Conservation (phyloP, 2,888 invertebrate species). For the Phortica magna region DNA sequence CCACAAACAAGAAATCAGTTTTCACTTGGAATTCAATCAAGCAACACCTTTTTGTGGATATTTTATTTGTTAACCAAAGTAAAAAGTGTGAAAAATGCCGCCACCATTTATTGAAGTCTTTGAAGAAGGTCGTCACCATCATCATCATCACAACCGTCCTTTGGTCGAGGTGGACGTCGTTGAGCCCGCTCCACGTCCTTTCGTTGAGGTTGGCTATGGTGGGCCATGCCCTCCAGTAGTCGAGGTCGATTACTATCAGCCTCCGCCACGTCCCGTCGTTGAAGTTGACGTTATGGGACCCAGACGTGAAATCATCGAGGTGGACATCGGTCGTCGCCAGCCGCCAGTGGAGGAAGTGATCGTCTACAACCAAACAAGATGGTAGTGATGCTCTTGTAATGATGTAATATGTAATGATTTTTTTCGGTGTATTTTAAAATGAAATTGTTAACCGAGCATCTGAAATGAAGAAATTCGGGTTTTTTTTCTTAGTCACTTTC, state of each 20-base stretch:
- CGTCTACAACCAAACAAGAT: constrained; percentile 51
- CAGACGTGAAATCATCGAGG: constrained; percentile 60
- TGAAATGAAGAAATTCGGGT: background rate
- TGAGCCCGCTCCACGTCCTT: constrained; percentile 56
- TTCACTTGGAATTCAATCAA: background rate
- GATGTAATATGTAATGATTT: no score
- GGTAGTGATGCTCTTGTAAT: constrained; percentile 49
- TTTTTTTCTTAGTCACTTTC: no score
- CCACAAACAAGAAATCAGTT: background rate
- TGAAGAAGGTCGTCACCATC: constrained; percentile 59
- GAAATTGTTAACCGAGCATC: no score
- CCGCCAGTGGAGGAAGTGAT: constrained; percentile 58
- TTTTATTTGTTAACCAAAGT: background rate
- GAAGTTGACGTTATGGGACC: constrained; percentile 61
- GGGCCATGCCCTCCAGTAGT: constrained; percentile 51
- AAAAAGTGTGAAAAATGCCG: constrained; percentile 51
- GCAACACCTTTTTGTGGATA: background rate
- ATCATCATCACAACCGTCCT: constrained; percentile 64
- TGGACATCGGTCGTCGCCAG: constrained; percentile 62
- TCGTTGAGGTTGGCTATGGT: constrained; percentile 61
- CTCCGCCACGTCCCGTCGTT: constrained; percentile 54
- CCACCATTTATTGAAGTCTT: constrained; percentile 48
- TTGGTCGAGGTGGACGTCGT: constrained; percentile 70
- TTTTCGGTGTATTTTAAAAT: no score
- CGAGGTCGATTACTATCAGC: constrained; percentile 62